Percentiles rank a stretch among this genome's conserved stretches.
phyloP scores from a whole-genome alignment of 2,797 vertebrate species.

The Gadopsis marmoratus region DNA sequence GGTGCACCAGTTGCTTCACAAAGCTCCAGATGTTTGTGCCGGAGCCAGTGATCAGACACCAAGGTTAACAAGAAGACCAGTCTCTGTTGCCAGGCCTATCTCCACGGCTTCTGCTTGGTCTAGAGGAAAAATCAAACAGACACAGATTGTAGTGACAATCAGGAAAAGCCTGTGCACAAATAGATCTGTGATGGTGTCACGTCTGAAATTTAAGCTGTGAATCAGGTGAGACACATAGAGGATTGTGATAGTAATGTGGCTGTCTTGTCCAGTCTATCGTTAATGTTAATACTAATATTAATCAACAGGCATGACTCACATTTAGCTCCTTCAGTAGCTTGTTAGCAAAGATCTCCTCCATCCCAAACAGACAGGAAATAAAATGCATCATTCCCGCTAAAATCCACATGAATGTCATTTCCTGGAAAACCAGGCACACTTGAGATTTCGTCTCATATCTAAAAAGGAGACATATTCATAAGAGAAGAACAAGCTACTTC shows the following conservation, averaged over 20 bases:
- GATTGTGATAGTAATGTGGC: slow-evolving; percentile 1
- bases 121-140: slow-evolving; percentile 40
- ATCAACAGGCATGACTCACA: slow-evolving; percentile 2
- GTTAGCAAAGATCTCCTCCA: background rate
- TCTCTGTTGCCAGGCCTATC: slow-evolving; percentile 66
- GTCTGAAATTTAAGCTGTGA: background rate
- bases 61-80: slow-evolving; percentile 52
- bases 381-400: slow-evolving; percentile 30
- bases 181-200: slow-evolving; percentile 8
- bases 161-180: slow-evolving; percentile 3
- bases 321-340: slow-evolving; percentile 20
- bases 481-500: slow-evolving; percentile 18
- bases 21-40: slow-evolving; percentile 60
- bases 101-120: slow-evolving; percentile 70
- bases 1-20: slow-evolving; percentile 28
- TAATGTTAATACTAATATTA: background rate
- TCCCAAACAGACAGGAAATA: slow-evolving; percentile 41
- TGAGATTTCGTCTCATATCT: slow-evolving; percentile 20
- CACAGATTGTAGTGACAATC: slow-evolving; percentile 31
- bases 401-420: slow-evolving; percentile 53
- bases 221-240: slow-evolving; percentile 23
- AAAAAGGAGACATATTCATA: slow-evolving; percentile 25
- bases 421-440: slow-evolving; percentile 43
- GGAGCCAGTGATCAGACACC: slow-evolving; percentile 51
- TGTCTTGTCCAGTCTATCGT: background rate